Base-by-base conservation (phyloP, 2,888 invertebrate species). In the Oegoconia quadripuncta region DNA sequence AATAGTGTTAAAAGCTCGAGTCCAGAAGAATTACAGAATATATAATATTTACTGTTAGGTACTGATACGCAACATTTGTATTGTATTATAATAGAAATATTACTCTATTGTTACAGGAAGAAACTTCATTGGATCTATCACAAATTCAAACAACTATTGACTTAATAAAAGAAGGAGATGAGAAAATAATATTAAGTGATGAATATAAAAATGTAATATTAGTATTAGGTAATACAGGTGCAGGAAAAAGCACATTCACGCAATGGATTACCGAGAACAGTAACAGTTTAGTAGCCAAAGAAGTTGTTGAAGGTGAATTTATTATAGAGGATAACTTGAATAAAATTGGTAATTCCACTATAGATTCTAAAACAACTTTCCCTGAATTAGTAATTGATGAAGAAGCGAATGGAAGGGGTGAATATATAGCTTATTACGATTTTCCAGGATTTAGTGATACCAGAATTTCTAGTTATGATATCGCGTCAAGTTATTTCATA, bases 401-500 rank as follows among this genome's bases (percentile, higher is more conserved):
- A 5, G 25, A 25, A 25, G 15, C 9, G 2, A 25, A 34, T n/a
- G n/a, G n/a, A n/a, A n/a, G n/a, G n/a, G n/a, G n/a, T n/a, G n/a
- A n/a, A n/a, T n/a, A n/a, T n/a, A 16, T 11, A 15, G 16, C 11
- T 7, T 34, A 9, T 16, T 34, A 25, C 13, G 34, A 34, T 14
- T 16, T 34, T 5, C 25, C 34, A 8, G 34, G 34, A 14, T 34
- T 34, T 16, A 23, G 34, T 26, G 34, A 34, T 14, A 34, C 34
- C 1, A 34, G 34, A 16, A 16, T 15, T 16, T 3, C 25, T 7
- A 25, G 25, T 16, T 4, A 34, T 11, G 34, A 34, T 7, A 34
- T 34, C 15, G 34, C 34, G 2, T 9, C 23, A 8, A 34, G 34
- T 11, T 34, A 34, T 8, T 34, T 34, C 11, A 34, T 16, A 2